Evolutionary conservation across 2,797 vertebrate genomes (phyloP).

Genomic region (Glossophaga mutica): DNA sequence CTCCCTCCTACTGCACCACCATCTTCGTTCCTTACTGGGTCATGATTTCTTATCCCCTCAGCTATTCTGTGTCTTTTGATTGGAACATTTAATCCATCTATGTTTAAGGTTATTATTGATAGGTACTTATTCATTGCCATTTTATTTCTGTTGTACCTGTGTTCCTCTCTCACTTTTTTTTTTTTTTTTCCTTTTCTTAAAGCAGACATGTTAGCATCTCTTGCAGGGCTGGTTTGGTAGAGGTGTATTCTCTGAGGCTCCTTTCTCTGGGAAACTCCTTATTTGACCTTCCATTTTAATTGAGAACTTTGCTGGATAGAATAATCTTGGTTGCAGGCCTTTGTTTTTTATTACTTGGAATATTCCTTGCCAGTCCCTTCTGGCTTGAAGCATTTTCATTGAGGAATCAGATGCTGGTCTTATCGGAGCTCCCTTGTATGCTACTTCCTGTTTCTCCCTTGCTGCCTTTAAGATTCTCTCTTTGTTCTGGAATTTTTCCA

Average conservation of each 20-base stretch:
- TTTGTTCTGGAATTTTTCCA: neutral
- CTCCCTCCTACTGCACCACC: too few relatives aligned
- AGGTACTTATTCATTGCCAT: neutral
- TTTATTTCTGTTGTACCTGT: neutral
- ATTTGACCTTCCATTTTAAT: neutral
- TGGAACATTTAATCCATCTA: neutral
- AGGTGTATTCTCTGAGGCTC: too few relatives aligned
- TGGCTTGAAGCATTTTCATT: neutral
- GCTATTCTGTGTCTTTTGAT: neutral
- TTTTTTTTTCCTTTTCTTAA: neutral
- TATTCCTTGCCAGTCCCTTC: neutral
- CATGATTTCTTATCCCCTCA: neutral
- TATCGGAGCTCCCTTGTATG: neutral
- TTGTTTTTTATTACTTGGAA: neutral
- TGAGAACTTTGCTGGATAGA: neutral
- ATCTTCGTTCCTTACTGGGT: too few relatives aligned
- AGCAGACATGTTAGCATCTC: neutral
- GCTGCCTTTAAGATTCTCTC: neutral
- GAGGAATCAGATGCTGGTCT: neutral
- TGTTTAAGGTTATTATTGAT: neutral
- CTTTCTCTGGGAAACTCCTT: neutral
- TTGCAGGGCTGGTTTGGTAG: neutral
- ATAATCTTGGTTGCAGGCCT: neutral
- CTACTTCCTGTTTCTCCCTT: neutral
- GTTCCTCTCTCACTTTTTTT: too few relatives aligned